These are phyloP conservation scores for Stichopus horrens DNA, from an alignment of 53 echinoderm and acorn worm genomes.

Conservation along the genomic window DNA sequence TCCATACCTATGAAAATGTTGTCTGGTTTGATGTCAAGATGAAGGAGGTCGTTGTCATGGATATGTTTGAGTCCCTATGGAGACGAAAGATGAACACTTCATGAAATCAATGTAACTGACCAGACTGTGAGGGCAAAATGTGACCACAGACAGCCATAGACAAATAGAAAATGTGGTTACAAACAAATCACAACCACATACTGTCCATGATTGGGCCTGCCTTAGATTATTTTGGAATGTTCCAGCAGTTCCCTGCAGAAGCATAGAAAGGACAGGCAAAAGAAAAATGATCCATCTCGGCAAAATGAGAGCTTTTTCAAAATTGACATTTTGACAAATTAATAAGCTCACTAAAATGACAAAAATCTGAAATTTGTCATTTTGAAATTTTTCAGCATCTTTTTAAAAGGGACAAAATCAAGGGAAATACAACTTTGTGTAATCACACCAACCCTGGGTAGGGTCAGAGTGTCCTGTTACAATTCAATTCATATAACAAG, in stretches of 20 bases:
- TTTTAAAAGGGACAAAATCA: not conserved
- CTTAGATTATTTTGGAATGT: too few relatives aligned
- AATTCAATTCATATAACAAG: too few relatives aligned
- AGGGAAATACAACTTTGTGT: too few relatives aligned
- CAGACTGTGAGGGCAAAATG: not conserved
- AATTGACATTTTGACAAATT: not conserved
- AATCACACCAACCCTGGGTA: too few relatives aligned
- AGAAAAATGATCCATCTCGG: not conserved
- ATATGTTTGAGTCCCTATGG: slow-evolving; percentile 83
- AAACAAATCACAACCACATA: not conserved
- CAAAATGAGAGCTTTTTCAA: not conserved
- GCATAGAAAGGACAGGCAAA: not conserved
- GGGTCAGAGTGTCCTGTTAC: too few relatives aligned
- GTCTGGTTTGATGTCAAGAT: slow-evolving; percentile 89
- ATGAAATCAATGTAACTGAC: not conserved
- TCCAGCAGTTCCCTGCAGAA: not conserved
- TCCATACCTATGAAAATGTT: slow-evolving; percentile 82
- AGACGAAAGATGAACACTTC: not conserved
- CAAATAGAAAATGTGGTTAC: not conserved
- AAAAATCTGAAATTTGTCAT: too few relatives aligned
- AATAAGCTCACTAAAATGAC: not conserved
- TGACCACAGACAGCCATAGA: not conserved
- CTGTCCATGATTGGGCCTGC: not conserved
- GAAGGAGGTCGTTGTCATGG: slow-evolving; percentile 78
- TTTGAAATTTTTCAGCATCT: too few relatives aligned